Evolutionary conservation across 2,888 invertebrate species (phyloP), one percentile per base, ranked within the genome.

Genomic region (Eueremaeus valkanovi): DNA sequence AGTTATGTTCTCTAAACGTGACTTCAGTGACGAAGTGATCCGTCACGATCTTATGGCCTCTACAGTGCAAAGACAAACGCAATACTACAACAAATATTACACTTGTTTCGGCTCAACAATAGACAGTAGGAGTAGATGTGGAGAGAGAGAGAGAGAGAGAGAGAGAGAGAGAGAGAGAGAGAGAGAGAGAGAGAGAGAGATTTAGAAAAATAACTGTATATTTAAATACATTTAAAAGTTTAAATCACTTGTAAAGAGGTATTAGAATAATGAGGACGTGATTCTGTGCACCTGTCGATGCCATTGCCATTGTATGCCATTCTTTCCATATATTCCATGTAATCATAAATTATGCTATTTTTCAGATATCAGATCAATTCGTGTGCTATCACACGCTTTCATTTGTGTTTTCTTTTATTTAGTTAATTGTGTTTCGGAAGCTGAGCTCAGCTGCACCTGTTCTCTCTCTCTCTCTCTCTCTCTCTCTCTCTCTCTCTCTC

Each of bases 271-370:
- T 70, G 40, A 21, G 21, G 66, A 36, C 70, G 70, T 70, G 70
- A 70, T 70, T 70, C 70, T 45, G 42, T 70, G 70, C 70, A 70
- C 70, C 70, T 70, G 70, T 29, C 70, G n/a, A 27, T n/a, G n/a
- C 31, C 2, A 24, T 9, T 68, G 40, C 68, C 13, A 61, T 61
- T 61, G 33, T 61, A 24, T 61, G 33, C 24, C 68, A 68, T 33
- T 68, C 18, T 16, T 68, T 68, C 24, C 21, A 40, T 68, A 9
- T 21, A 68, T 68, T 36, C n/a, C 63, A 66, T 66, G 63, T n/a
- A 16, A 66, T 66, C 63, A 66, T 66, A 66, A n/a, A 66, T 33
- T 66, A 31, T 9, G n/a, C 29, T 31, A 68, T 68, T 68, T 68
- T 40, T 45, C 42, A 70, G 21, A 70, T 70, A 3, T 70, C 24